A percentile compares a stretch with the other conserved stretches of the same genome.
Evolutionary conservation across 1,140 invertebrate genomes (phyloP).

Genomic region (Lepidurus packardi): DNA sequence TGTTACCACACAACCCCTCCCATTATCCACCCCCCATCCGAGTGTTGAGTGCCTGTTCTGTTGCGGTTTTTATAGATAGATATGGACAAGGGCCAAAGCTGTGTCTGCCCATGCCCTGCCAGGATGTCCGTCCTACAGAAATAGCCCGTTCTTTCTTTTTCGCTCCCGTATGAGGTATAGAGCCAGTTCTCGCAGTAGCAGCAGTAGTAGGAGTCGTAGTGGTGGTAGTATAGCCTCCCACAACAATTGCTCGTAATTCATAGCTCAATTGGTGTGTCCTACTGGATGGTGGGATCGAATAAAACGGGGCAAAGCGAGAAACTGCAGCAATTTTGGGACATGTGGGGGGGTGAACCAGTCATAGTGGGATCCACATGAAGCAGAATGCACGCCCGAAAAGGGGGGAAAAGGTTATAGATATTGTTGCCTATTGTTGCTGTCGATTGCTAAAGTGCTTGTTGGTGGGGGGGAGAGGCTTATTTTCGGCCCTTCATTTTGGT

Average conservation of each 20-base stretch:
- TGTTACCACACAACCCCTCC: background rate
- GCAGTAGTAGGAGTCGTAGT: too few species aligned
- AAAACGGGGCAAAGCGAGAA: background rate
- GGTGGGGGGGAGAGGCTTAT: background rate
- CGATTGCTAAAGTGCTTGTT: conserved; percentile 14
- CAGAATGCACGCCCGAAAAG: background rate
- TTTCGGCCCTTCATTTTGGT: background rate
- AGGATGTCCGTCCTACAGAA: conserved; percentile 9
- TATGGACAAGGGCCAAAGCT: conserved; percentile 21
- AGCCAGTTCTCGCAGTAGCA: too few species aligned
- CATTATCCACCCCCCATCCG: background rate
- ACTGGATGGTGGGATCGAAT: background rate
- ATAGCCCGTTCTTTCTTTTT: background rate
- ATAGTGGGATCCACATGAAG: background rate
- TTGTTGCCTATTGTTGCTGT: conserved; percentile 6
- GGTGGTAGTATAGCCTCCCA: background rate
- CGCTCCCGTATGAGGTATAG: background rate
- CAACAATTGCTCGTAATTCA: conserved; percentile 22
- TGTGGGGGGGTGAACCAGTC: background rate
- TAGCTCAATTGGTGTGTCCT: conserved; percentile 18
- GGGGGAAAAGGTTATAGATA: background rate
- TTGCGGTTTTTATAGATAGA: conserved; percentile 16
- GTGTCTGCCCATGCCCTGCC: background rate
- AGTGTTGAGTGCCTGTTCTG: background rate
- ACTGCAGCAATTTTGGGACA: background rate